Conservation (phyloP, 2,113 vertebrate genomes). For the Cyphomyrus discorhynchus region DNA sequence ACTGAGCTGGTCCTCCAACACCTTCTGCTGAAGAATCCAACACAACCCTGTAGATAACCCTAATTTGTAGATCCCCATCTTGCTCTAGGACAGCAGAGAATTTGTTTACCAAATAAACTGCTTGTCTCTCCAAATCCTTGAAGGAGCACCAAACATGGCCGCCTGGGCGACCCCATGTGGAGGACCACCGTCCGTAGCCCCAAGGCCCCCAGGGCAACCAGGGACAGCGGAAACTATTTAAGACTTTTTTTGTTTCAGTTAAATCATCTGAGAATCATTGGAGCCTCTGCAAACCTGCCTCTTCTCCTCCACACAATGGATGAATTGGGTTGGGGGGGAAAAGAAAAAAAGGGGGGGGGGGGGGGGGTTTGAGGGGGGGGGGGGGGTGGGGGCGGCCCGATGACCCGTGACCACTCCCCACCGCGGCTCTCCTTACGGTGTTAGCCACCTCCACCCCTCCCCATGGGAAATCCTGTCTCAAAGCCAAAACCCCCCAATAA, state of each 20-base stretch:
- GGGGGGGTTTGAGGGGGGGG: neutral
- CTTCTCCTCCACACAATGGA: neutral
- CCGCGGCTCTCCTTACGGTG: constrained; percentile 2
- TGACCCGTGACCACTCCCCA: constrained; percentile 12
- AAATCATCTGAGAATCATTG: constrained; percentile 19
- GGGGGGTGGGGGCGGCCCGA: neutral
- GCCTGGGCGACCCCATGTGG: neutral
- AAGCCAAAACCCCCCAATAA: constrained; percentile 14
- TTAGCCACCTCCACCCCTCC: constrained; percentile 15
- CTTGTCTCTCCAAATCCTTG: neutral
- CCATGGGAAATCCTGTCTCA: constrained; percentile 18
- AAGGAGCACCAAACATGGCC: neutral
- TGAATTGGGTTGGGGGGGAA: constrained; percentile 3
- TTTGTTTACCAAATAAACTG: neutral
- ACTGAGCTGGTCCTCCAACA: neutral
- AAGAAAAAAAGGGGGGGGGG: neutral
- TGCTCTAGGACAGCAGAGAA: neutral
- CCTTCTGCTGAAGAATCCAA: neutral
- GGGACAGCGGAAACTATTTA: constrained; percentile 17
- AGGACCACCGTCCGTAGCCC: neutral
- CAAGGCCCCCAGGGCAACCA: neutral
- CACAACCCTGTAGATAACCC: neutral
- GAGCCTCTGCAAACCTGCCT: neutral
- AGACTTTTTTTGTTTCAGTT: constrained; percentile 14
- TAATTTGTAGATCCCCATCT: neutral